These are phyloP conservation scores for Triplophysa rosa DNA, from an alignment of 2,113 vertebrate species.

Conservation along the genomic window DNA sequence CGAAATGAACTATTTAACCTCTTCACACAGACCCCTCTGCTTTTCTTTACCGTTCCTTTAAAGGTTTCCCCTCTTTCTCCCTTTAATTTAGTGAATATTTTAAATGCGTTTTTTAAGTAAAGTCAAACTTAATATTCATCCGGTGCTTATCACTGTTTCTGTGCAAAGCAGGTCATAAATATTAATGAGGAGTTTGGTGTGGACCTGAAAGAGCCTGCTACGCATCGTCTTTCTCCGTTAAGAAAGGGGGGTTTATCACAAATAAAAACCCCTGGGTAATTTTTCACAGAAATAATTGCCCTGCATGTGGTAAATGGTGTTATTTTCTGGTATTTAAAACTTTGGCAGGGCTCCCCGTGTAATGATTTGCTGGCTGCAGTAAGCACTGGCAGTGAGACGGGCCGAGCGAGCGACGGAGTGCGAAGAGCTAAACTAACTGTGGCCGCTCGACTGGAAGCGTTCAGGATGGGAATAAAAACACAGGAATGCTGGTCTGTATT, in stretches of 20 bases:
- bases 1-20: constrained; percentile 59
- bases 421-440: constrained; percentile 52
- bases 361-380: constrained; percentile 62
- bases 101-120: constrained; percentile 74
- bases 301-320: constrained; percentile 73
- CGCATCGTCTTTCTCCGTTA: constrained; percentile 56
- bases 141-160: constrained; percentile 79
- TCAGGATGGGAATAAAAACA: constrained; percentile 30
- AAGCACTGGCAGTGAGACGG: constrained; percentile 54
- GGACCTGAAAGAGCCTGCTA: constrained; percentile 62
- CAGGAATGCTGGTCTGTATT: not conserved
- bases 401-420: constrained; percentile 36
- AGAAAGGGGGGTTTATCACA: constrained; percentile 66
- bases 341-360: constrained; percentile 60
- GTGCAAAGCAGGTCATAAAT: constrained; percentile 78
- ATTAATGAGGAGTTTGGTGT: constrained; percentile 70
- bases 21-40: constrained; percentile 51
- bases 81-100: constrained; percentile 76
- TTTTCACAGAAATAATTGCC: constrained; percentile 73
- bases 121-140: constrained; percentile 79
- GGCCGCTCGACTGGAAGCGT: constrained; percentile 48
- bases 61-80: constrained; percentile 47
- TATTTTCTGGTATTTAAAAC: constrained; percentile 71
- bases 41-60: constrained; percentile 62
- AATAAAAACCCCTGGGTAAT: constrained; percentile 70